A percentile compares a stretch with the other conserved stretches of the same genome.
Evolutionary conservation across 2,113 vertebrate genomes (phyloP).

Genomic region (Lichenostomus cassidix): DNA sequence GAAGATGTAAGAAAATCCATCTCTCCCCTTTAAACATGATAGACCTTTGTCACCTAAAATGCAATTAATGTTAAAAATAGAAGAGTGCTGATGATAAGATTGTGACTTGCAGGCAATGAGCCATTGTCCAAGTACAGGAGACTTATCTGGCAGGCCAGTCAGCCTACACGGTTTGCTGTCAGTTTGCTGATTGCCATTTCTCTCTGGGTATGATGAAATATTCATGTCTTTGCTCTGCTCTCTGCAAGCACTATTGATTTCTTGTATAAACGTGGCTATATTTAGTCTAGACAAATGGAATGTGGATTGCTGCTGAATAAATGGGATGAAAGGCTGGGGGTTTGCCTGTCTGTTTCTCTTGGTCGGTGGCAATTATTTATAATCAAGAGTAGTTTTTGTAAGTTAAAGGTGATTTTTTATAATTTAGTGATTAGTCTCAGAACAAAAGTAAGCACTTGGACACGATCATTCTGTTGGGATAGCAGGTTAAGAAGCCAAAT

Average conservation of each 20-base stretch:
- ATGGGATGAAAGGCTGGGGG: conserved; percentile 78
- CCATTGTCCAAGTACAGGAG: conserved; percentile 70
- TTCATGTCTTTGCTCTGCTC: conserved; percentile 82
- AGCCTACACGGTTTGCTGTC: conserved; percentile 66
- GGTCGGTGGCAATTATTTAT: conserved; percentile 85
- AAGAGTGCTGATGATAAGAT: conserved; percentile 62
- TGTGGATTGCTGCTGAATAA: conserved; percentile 85
- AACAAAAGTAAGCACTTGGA: conserved; percentile 77
- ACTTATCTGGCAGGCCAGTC: conserved; percentile 70
- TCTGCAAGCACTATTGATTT: conserved; percentile 85
- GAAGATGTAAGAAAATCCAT: conserved; percentile 73
- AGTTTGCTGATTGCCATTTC: conserved; percentile 77
- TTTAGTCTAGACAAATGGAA: conserved; percentile 94
- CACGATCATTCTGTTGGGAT: conserved; percentile 65
- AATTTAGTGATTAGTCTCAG: conserved; percentile 78
- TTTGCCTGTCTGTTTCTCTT: conserved; percentile 76
- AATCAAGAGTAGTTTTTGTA: conserved; percentile 85
- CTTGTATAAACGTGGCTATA: conserved; percentile 89
- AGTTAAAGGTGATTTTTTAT: conserved; percentile 83
- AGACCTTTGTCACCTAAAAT: conserved; percentile 76
- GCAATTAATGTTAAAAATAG: conserved; percentile 80
- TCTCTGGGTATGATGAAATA: conserved; percentile 83
- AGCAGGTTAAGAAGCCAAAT: conserved; percentile 64
- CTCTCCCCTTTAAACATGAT: conserved; percentile 70
- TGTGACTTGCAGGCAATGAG: conserved; percentile 69